Evolutionary conservation across 2,797 vertebrate genomes (phyloP).

Genomic region (Xyrichtys novacula): DNA sequence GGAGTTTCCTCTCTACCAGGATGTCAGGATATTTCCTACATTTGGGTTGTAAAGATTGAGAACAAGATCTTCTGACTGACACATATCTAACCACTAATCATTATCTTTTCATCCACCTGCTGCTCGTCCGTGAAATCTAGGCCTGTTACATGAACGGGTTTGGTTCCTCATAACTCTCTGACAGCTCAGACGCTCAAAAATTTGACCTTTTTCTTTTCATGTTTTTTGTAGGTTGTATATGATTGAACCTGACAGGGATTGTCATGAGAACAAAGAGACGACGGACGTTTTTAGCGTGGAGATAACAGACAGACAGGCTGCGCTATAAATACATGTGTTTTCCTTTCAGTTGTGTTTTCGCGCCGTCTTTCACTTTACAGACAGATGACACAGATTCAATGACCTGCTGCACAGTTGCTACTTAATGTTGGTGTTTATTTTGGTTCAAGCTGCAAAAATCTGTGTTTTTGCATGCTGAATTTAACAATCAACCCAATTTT

Average conservation of each 20-base stretch:
- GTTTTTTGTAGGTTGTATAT: background rate
- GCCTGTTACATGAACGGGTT: background rate
- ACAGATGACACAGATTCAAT: too few relatives aligned
- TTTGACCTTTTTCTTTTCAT: background rate
- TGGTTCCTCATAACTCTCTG: constrained; percentile 7
- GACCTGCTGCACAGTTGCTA: too few relatives aligned
- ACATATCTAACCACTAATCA: background rate
- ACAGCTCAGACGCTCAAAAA: background rate
- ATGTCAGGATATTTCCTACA: constrained; percentile 67
- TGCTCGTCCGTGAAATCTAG: background rate
- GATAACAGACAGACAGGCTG: too few relatives aligned
- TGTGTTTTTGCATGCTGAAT: too few relatives aligned
- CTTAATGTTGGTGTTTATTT: too few relatives aligned
- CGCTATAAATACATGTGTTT: too few relatives aligned
- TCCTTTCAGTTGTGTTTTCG: too few relatives aligned
- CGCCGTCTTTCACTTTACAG: too few relatives aligned
- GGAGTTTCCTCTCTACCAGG: constrained; percentile 77
- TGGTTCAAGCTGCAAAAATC: too few relatives aligned
- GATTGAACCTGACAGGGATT: constrained; percentile 3
- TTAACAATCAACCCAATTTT: too few relatives aligned
- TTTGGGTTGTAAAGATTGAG: constrained; percentile 34
- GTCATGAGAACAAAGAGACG: too few relatives aligned
- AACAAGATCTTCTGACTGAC: constrained; percentile 54
- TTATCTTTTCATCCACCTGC: constrained; percentile 1
- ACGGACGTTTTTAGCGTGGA: too few relatives aligned